Conservation (phyloP, 35 echinoderm and acorn worm genomes). For the Hemicentrotus pulcherrimus region DNA sequence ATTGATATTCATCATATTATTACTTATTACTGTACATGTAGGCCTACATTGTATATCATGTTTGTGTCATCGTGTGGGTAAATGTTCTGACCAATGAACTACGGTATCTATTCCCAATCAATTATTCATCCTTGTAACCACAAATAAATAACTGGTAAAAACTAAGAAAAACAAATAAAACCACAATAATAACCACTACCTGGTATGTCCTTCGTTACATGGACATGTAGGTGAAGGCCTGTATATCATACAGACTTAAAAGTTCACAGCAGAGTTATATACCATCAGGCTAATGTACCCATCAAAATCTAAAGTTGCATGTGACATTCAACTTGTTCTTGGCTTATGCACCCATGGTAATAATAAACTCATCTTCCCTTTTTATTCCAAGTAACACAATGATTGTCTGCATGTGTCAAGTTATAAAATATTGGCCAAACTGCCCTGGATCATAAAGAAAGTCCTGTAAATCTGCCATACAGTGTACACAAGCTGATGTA, state of each 20-base stretch:
- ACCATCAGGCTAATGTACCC: too few relatives aligned
- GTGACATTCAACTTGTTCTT: too few relatives aligned
- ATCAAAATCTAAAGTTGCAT: too few relatives aligned
- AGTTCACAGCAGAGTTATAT: background rate
- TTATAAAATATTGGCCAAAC: background rate
- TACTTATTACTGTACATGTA: too few relatives aligned
- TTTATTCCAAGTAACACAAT: background rate
- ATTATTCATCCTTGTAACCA: background rate
- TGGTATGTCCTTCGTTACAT: background rate
- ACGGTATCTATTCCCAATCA: background rate
- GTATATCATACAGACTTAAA: background rate
- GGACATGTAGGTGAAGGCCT: background rate
- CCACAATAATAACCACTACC: background rate
- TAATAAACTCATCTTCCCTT: background rate
- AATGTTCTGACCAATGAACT: background rate
- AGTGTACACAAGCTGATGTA: too few relatives aligned
- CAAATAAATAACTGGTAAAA: background rate
- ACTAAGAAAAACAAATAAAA: background rate
- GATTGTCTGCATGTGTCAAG: background rate
- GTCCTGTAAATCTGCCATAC: too few relatives aligned
- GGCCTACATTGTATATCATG: too few relatives aligned
- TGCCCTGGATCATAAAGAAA: too few relatives aligned
- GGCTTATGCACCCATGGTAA: too few relatives aligned
- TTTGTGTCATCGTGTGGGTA: too few relatives aligned
- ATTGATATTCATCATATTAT: too few relatives aligned